Conservation (phyloP, 2,888 invertebrate species). For the Halictus ligatus region DNA sequence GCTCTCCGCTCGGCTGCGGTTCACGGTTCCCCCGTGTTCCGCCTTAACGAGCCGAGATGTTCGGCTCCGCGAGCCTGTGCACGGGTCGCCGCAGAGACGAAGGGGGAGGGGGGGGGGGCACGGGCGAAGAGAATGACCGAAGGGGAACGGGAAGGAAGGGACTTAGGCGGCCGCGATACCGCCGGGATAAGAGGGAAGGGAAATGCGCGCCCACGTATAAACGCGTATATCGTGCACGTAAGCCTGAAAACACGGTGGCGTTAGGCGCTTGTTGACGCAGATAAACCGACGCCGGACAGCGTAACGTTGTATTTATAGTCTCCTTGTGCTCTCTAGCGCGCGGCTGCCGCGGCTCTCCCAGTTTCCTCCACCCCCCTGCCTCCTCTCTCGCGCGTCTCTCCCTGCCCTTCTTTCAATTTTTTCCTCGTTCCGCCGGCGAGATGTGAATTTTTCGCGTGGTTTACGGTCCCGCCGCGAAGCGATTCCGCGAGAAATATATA, state of each 20-base stretch:
- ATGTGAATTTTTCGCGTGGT: conserved; percentile 45
- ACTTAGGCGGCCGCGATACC: conserved; percentile 46
- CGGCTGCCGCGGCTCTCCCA: not conserved
- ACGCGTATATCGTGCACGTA: conserved; percentile 64
- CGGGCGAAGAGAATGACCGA: conserved; percentile 22
- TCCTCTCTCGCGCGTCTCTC: not conserved
- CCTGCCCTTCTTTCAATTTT: not conserved
- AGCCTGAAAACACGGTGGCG: conserved; percentile 68
- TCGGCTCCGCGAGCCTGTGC: conserved; percentile 29
- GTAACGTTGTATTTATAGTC: conserved; percentile 67
- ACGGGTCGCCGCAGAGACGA: not conserved
- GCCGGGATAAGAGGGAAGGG: conserved; percentile 52
- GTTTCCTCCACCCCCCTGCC: not conserved
- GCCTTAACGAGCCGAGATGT: conserved; percentile 62
- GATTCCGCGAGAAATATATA: conserved; percentile 33
- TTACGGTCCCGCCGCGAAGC: conserved; percentile 1
- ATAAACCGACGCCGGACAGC: conserved; percentile 62
- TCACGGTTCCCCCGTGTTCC: conserved; percentile 30
- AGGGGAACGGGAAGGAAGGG: conserved; percentile 40
- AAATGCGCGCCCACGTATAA: conserved; percentile 62
- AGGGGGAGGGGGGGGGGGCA: not conserved
- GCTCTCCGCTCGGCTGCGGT: not conserved
- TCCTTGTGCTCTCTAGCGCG: conserved; percentile 36
- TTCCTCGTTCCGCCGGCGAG: not conserved
- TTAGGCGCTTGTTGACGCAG: conserved; percentile 67